Evolutionary conservation across 2,888 invertebrate species (phyloP).

Genomic region (Phymatocera aterrima): DNA sequence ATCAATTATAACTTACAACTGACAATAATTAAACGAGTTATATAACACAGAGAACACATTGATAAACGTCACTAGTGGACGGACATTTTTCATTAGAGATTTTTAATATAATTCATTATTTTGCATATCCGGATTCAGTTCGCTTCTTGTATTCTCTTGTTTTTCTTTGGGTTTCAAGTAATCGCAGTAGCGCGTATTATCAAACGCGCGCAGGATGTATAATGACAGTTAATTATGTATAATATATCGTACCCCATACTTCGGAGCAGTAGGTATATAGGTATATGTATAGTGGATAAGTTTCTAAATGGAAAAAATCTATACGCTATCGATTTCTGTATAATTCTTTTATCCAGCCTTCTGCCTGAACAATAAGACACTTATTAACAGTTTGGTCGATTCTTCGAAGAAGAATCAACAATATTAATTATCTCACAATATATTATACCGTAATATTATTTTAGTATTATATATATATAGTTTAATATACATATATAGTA

Average conservation of each 20-base stretch:
- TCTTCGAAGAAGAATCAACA: conserved; percentile 58
- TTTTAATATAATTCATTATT: background rate
- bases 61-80: conserved; percentile 38
- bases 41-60: background rate
- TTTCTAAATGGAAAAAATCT: conserved; percentile 35
- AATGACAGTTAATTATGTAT: background rate
- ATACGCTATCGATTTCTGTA: conserved; percentile 36
- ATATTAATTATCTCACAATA: conserved; percentile 50
- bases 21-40: background rate
- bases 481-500: conserved; percentile 47
- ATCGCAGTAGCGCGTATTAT: no score
- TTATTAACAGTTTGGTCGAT: conserved; percentile 69
- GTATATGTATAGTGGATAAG: background rate
- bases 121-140: background rate
- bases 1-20: background rate
- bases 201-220: background rate
- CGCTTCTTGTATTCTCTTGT: no score
- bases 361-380: conserved; percentile 73
- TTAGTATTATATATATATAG: background rate
- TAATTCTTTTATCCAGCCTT: conserved; percentile 67
- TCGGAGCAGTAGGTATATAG: background rate
- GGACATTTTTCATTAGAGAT: conserved; percentile 25
- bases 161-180: no score
- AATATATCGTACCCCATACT: background rate
- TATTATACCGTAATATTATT: conserved; percentile 41